A percentile compares a stretch with the other conserved stretches of the same genome.
phyloP scores from a whole-genome alignment of 2,113 vertebrate species.

The Polypterus bichir region DNA sequence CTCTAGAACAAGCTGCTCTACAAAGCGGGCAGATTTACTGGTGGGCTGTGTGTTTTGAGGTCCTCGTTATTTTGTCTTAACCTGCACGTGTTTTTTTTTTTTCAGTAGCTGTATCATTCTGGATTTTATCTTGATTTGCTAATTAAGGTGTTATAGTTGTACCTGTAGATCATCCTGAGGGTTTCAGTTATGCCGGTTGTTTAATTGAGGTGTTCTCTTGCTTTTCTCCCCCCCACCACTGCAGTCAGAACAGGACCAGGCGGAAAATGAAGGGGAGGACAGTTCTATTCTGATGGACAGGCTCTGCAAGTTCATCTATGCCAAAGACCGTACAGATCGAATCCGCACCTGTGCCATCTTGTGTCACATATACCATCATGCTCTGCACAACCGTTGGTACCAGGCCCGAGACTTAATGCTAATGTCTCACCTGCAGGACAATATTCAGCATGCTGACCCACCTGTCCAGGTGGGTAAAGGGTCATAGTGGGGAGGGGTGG shows the following conservation, averaged over 20 bases:
- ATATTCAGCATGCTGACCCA: conserved; percentile 81
- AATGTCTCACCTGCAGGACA: conserved; percentile 86
- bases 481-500: background rate
- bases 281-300: conserved; percentile 75
- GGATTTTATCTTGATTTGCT: no score
- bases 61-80: no score
- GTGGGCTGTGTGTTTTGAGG: no score
- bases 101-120: no score
- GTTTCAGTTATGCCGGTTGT: no score
- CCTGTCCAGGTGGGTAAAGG: conserved; percentile 63
- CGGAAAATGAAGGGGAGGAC: conserved; percentile 74
- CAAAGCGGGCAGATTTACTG: no score
- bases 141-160: no score
- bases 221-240: background rate
- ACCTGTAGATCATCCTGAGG: no score
- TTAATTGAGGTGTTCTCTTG: no score
- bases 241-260: conserved; percentile 76
- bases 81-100: no score
- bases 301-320: conserved; percentile 79
- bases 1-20: no score
- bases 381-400: conserved; percentile 82
- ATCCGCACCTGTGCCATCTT: conserved; percentile 84
- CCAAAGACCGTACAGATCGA: conserved; percentile 77
- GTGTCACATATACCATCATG: conserved; percentile 87
- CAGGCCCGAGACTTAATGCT: conserved; percentile 85